Base-by-base conservation (phyloP, 2,888 invertebrate genomes). In the Gastracanthus pulcherrimus region DNA sequence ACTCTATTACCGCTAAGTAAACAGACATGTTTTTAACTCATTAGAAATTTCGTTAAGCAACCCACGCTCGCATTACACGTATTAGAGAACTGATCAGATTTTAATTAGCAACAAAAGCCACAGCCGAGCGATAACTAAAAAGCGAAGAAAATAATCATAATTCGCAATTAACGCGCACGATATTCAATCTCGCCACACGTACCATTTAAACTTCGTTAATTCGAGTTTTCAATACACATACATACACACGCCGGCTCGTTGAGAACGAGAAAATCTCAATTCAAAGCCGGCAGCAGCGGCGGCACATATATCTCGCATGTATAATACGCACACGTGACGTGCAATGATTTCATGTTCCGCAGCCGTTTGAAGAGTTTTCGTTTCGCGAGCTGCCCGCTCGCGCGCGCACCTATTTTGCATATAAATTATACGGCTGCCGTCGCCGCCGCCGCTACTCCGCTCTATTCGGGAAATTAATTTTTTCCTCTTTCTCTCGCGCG, bases 331-430 rank as follows among this genome's bases (percentile, higher is more conserved):
- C 36, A 58, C 82, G 34, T 31, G 71, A 58, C 82, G 78, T 48
- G 82, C 80, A 75, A 83, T 83, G 80, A 83, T 80, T 77, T 80
- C 82, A 75, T 78, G 75, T 77, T 78, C 62, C 75, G 7, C 51
- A 67, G 77, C 31, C 77, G 71, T 75, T 81, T 66, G 41, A 70
- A 60, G 78, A 78, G 70, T 78, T 81, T 76, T 71, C 76, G 55
- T 66, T 51, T 76, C 72, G 23, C 71, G 76, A 45, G 70, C 45
- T 34, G 60, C 38, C 26, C 64, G 58, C 36, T 36, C 23, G 55
- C n/a, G 38, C 74, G 72, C 74, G 9, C 26, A 23, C n/a, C 80
- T 82, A 75, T 31, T 83, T 83, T 83, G 80, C 82, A 83, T 83
- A 83, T 83, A 83, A 78, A 83, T 83, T 80, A 75, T 80, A 80